Conservation (phyloP, 2,797 vertebrate genomes). For the Hafferia zeledoni region DNA sequence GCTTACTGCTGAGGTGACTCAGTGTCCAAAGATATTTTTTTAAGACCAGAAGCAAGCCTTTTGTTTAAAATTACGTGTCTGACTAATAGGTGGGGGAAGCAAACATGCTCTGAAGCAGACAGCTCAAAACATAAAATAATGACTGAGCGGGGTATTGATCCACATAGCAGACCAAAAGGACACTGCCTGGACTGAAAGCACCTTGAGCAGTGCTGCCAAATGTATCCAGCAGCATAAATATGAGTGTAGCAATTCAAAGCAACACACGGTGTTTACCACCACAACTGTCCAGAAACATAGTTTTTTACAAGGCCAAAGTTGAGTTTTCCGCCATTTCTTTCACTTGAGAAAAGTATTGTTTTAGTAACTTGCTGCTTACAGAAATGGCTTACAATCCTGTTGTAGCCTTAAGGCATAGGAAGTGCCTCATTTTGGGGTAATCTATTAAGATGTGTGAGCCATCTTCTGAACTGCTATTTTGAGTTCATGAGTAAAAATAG, state of each 20-base stretch:
- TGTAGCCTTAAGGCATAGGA: not conserved
- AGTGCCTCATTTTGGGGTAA: not conserved
- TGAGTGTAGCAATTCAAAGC: not conserved
- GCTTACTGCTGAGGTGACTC: not conserved
- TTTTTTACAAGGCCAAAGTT: not conserved
- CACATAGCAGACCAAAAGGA: not conserved
- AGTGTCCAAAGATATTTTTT: not conserved
- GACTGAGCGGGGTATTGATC: not conserved
- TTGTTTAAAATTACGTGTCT: not conserved
- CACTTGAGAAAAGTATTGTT: not conserved
- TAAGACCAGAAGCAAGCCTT: not conserved
- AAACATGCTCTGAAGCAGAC: rapidly evolving
- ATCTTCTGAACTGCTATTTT: not conserved
- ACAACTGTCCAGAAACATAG: not conserved
- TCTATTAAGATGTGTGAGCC: not conserved
- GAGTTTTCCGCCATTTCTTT: not conserved
- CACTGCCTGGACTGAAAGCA: not conserved
- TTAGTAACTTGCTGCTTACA: not conserved
- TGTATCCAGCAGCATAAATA: not conserved
- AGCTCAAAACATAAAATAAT: not conserved
- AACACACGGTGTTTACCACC: not conserved
- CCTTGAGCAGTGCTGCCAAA: rapidly evolving
- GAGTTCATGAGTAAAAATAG: not conserved
- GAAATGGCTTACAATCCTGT: not conserved
- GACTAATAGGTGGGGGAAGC: not conserved